phyloP scores from a whole-genome alignment of 2,888 invertebrate species.

The Oxystoma pomonae region DNA sequence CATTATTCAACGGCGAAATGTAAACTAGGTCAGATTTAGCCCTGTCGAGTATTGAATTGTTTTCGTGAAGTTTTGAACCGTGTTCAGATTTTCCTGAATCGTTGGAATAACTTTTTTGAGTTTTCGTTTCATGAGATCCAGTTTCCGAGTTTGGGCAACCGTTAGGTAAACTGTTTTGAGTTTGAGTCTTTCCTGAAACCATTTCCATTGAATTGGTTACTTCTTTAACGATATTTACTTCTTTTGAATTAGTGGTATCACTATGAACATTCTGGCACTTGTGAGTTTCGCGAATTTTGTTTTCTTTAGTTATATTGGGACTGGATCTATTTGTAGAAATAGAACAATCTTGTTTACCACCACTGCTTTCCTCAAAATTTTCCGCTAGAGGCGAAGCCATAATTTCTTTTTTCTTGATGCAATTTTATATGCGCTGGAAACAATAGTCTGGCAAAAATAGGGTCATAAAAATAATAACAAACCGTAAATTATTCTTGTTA shows the following conservation, averaged over 20 bases:
- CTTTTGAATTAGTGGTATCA: no score
- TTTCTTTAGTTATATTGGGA: neutral
- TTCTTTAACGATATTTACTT: no score
- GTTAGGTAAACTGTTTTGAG: neutral
- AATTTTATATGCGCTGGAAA: neutral
- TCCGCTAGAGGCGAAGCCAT: neutral
- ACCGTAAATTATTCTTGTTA: no score
- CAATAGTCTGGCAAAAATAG: no score
- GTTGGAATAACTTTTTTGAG: neutral
- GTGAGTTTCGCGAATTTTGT: neutral
- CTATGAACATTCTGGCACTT: neutral
- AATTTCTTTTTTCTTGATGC: neutral
- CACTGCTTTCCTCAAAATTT: neutral
- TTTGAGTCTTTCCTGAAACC: neutral
- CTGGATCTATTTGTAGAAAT: neutral
- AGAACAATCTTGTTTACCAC: neutral
- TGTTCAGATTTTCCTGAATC: no score
- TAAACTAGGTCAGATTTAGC: constrained; percentile 8
- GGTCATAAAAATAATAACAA: no score
- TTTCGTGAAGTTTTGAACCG: neutral
- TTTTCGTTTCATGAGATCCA: neutral
- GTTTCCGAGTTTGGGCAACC: neutral
- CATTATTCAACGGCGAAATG: constrained; percentile 18
- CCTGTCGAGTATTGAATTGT: neutral
- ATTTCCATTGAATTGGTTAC: no score